A percentile compares a stretch with the other conserved stretches of the same genome.
These are phyloP conservation scores for Panthera tigris DNA, from an alignment of 2,113 vertebrate species.

Conservation along the genomic window DNA sequence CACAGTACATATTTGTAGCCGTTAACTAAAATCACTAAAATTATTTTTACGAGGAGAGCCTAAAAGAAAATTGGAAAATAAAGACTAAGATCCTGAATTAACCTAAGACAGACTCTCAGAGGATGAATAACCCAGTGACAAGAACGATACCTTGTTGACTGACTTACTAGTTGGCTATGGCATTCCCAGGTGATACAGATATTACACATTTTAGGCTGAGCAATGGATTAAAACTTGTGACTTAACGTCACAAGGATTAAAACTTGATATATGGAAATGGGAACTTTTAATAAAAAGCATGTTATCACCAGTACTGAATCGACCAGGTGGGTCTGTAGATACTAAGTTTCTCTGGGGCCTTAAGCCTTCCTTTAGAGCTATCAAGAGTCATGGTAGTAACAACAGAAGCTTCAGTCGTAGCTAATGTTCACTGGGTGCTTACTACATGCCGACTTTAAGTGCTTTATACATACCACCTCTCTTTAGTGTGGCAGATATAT, in stretches of 20 bases:
- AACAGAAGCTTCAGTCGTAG: background rate
- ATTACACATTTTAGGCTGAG: background rate
- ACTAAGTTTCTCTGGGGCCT: background rate
- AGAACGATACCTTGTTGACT: background rate
- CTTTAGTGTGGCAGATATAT: background rate
- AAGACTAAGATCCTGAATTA: background rate
- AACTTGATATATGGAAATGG: background rate
- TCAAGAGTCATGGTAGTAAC: background rate
- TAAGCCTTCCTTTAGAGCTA: too few species aligned
- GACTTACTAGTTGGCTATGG: too few species aligned
- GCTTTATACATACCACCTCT: background rate
- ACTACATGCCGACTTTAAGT: background rate
- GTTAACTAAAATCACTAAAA: background rate
- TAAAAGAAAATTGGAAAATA: background rate
- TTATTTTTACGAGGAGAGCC: background rate
- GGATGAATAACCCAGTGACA: background rate
- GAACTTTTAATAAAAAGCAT: background rate
- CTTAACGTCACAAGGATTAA: background rate
- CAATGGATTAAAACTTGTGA: background rate
- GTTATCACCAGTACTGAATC: background rate
- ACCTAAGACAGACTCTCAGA: background rate
- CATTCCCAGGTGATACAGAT: background rate
- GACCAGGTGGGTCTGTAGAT: background rate
- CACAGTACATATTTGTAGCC: background rate
- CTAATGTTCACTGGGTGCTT: background rate